These are phyloP conservation scores for Tenthredo scrophulariae DNA, from an alignment of 2,888 invertebrate species.

Conservation along the genomic window DNA sequence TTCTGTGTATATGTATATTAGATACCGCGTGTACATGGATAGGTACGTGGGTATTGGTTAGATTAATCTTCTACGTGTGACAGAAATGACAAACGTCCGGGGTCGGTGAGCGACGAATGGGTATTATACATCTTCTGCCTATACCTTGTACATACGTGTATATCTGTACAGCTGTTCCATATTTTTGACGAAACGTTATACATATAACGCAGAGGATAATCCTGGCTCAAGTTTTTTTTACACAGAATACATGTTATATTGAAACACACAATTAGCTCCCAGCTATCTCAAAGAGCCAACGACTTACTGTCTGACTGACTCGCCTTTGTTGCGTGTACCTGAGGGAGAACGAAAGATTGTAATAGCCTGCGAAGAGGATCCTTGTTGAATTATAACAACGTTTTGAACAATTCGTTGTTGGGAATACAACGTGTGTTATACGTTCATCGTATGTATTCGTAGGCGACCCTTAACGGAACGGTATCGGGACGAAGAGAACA, in stretches of 20 bases:
- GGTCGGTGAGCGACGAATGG: neutral
- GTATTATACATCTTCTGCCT: conserved; percentile 5
- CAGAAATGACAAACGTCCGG: conserved; percentile 27
- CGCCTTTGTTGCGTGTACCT: no score
- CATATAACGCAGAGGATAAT: neutral
- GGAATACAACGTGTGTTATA: no score
- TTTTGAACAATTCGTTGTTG: no score
- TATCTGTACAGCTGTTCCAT: neutral
- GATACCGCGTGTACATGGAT: neutral
- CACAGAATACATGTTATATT: neutral
- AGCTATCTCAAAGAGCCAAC: neutral
- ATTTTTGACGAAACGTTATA: neutral
- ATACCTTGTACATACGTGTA: neutral
- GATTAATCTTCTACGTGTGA: conserved; percentile 30
- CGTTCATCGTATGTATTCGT: no score
- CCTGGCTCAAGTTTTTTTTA: neutral
- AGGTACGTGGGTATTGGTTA: neutral
- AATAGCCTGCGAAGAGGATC: no score
- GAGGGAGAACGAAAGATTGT: no score
- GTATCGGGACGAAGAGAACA: no score
- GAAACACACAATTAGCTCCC: neutral
- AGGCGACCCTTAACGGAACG: no score
- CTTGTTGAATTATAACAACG: no score
- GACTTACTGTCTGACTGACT: neutral
- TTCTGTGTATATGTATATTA: neutral